Evolutionary conservation across 2,113 vertebrate genomes (phyloP).

Genomic region (Murina feae): DNA sequence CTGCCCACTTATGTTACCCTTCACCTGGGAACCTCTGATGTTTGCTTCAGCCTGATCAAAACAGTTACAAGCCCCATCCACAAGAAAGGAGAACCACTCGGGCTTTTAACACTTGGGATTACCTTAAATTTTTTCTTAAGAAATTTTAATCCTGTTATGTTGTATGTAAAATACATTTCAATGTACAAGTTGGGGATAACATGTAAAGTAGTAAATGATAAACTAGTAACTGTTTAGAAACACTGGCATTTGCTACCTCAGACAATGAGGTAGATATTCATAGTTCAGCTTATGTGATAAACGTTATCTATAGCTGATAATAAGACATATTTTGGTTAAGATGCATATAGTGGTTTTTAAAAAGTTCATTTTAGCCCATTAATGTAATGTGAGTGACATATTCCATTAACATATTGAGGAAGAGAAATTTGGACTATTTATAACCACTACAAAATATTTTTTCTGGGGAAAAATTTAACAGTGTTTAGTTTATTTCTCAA

Average conservation of each 20-base stretch:
- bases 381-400: slow-evolving; percentile 42
- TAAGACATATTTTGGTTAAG: background rate
- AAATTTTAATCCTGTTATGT: slow-evolving; percentile 30
- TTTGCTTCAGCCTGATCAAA: slow-evolving; percentile 9
- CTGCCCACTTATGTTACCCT: background rate
- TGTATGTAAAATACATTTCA: slow-evolving; percentile 28
- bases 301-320: background rate
- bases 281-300: slow-evolving; percentile 15
- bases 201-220: slow-evolving; percentile 32
- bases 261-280: background rate
- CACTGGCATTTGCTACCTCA: background rate
- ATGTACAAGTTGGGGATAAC: background rate
- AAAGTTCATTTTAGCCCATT: background rate
- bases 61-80: background rate
- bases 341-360: background rate
- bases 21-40: slow-evolving; percentile 14
- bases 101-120: slow-evolving; percentile 6
- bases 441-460: slow-evolving; percentile 12
- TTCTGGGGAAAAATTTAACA: background rate
- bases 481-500: background rate
- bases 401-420: slow-evolving; percentile 19
- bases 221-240: background rate
- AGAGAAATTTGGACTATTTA: background rate
- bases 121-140: slow-evolving; percentile 5
- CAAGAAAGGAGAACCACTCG: slow-evolving; percentile 39